Evolutionary conservation across 2,113 vertebrate genomes (phyloP).

Genomic region (Nestor notabilis): DNA sequence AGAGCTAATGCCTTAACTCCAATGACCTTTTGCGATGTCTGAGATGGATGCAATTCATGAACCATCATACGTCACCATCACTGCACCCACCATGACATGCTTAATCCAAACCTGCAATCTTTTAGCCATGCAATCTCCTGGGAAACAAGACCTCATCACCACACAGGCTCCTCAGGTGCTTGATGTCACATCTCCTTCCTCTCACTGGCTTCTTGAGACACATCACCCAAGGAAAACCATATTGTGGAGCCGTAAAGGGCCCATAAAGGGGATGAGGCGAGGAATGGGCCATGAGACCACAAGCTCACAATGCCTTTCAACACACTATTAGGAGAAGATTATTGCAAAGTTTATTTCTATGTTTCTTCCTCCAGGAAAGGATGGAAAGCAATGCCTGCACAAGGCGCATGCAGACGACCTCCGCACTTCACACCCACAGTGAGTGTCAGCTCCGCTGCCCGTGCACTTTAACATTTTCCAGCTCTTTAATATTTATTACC

Average conservation of each 20-base stretch:
- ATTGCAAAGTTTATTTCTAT: neutral
- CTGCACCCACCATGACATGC: neutral
- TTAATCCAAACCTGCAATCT: neutral
- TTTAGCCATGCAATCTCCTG: rapidly evolving
- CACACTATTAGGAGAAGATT: neutral
- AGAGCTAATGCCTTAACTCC: neutral
- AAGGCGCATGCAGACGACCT: neutral
- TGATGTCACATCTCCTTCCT: neutral
- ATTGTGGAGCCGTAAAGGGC: neutral
- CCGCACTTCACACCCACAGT: neutral
- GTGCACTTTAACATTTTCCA: constrained; percentile 15
- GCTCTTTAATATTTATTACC: constrained; percentile 66
- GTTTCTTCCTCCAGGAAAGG: neutral
- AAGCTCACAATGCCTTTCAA: neutral
- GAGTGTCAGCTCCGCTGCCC: neutral
- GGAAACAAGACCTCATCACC: neutral
- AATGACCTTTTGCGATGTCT: neutral
- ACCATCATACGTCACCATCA: rapidly evolving
- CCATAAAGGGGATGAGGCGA: neutral
- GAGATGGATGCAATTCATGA: neutral
- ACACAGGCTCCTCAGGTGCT: neutral
- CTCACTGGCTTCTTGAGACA: neutral
- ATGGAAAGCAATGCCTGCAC: neutral
- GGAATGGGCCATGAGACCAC: neutral
- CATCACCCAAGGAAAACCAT: neutral